Evolutionary conservation across 1,140 invertebrate genomes (phyloP).

Genomic region (Paraescarpia echinospica): DNA sequence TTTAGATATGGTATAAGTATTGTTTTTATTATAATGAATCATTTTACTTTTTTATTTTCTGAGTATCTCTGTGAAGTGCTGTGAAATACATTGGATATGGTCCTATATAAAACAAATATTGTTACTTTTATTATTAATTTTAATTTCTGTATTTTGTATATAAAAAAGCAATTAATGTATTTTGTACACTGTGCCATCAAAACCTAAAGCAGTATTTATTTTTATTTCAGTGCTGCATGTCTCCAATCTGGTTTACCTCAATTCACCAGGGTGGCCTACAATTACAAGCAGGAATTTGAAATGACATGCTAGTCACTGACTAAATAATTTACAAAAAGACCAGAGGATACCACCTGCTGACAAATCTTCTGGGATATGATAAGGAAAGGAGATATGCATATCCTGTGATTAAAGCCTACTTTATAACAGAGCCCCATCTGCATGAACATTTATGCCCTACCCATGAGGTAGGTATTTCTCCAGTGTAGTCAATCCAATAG

Average conservation of each 20-base stretch:
- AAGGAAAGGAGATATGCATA: background rate
- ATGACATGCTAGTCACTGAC: background rate
- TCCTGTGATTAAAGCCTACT: background rate
- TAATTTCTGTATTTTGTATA: background rate
- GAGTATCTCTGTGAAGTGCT: too few species aligned
- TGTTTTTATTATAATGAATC: too few species aligned
- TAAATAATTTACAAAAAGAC: background rate
- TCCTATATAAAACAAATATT: too few species aligned
- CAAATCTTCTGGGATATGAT: background rate
- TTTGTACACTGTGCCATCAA: background rate
- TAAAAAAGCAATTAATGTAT: background rate
- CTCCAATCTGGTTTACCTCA: background rate
- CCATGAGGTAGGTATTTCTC: too few species aligned
- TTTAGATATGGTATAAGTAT: too few species aligned
- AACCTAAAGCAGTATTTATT: background rate
- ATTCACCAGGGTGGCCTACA: too few species aligned
- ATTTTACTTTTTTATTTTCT: too few species aligned
- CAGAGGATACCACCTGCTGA: background rate
- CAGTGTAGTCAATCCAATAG: too few species aligned
- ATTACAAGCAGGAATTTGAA: background rate
- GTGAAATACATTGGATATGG: too few species aligned
- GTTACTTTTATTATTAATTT: too few species aligned
- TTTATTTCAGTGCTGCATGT: background rate
- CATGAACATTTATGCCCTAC: too few species aligned
- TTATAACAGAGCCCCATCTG: background rate